phyloP scores from a whole-genome alignment of 2,113 vertebrate species.

The Tautogolabrus adspersus region DNA sequence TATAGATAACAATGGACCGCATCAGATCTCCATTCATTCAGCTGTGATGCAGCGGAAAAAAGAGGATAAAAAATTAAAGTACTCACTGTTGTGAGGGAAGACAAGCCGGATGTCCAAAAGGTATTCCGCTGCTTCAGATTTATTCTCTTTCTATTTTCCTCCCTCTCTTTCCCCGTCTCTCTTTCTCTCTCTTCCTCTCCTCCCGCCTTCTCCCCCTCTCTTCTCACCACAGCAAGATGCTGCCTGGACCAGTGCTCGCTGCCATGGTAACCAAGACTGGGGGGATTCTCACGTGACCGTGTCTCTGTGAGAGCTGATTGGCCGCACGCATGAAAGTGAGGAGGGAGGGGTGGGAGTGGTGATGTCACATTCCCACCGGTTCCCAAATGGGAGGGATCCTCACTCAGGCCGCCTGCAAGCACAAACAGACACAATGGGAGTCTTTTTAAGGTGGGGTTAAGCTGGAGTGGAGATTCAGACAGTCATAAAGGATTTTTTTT shows the following conservation, averaged over 20 bases:
- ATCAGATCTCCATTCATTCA: conserved; percentile 6
- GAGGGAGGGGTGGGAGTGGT: conserved; percentile 30
- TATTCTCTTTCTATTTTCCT: conserved; percentile 46
- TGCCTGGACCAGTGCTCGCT: conserved; percentile 83
- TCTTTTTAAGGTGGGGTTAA: conserved; percentile 65
- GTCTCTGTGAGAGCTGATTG: conserved; percentile 56
- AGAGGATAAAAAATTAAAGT: conserved; percentile 19
- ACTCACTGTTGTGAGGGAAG: conserved; percentile 69
- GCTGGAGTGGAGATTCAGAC: conserved; percentile 20
- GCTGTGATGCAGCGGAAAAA: background rate
- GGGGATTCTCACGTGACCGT: conserved; percentile 68
- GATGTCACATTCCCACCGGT: conserved; percentile 70
- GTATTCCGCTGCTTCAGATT: conserved; percentile 48
- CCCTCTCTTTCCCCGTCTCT: conserved; percentile 29
- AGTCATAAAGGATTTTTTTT: conserved; percentile 6
- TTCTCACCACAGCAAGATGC: conserved; percentile 81
- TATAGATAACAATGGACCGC: conserved; percentile 20
- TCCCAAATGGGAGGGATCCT: conserved; percentile 72
- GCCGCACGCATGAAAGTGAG: conserved; percentile 42
- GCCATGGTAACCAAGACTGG: conserved; percentile 79
- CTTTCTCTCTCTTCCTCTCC: conserved; percentile 44
- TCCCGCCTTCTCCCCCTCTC: conserved; percentile 29
- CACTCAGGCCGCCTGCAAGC: conserved; percentile 46
- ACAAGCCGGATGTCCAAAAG: conserved; percentile 30
- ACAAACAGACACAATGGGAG: conserved; percentile 70